phyloP scores from a whole-genome alignment of 1,140 invertebrate genomes.

The Drosophila melanica region DNA sequence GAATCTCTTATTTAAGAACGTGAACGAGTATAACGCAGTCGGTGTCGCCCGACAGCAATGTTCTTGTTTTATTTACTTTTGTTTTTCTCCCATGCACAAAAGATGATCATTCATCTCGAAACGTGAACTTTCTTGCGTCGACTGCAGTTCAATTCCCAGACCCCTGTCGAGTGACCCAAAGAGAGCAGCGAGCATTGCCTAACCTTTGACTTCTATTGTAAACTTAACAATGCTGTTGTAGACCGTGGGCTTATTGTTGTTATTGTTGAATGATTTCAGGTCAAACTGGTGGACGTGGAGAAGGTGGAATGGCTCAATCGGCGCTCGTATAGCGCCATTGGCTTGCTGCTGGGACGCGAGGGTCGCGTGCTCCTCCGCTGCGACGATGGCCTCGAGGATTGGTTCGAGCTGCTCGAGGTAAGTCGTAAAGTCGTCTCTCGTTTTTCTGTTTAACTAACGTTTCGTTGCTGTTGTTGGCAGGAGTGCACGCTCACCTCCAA shows the following conservation, averaged over 20 bases:
- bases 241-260: conserved; percentile 43
- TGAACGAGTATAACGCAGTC: no score
- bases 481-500: conserved; percentile 87
- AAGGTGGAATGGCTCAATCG: conserved; percentile 88
- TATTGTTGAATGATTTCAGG: conserved; percentile 79
- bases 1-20: no score
- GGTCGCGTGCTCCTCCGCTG: conserved; percentile 86
- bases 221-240: conserved; percentile 8
- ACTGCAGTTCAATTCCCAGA: conserved; percentile 35
- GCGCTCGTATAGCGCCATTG: conserved; percentile 86
- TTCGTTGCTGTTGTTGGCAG: conserved; percentile 49
- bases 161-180: conserved; percentile 44
- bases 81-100: neutral
- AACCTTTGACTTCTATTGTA: conserved; percentile 60
- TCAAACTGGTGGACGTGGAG: conserved; percentile 88
- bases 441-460: neutral
- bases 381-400: conserved; percentile 86
- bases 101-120: conserved; percentile 7
- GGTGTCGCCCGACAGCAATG: no score
- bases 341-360: conserved; percentile 85
- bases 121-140: neutral
- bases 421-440: conserved; percentile 12
- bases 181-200: conserved; percentile 39
- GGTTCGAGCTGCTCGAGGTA: conserved; percentile 86
- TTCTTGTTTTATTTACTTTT: no score